Evolutionary conservation across 2,888 invertebrate species (phyloP), one percentile per base, ranked within the genome.

Genomic region (Apodemia hepburni): DNA sequence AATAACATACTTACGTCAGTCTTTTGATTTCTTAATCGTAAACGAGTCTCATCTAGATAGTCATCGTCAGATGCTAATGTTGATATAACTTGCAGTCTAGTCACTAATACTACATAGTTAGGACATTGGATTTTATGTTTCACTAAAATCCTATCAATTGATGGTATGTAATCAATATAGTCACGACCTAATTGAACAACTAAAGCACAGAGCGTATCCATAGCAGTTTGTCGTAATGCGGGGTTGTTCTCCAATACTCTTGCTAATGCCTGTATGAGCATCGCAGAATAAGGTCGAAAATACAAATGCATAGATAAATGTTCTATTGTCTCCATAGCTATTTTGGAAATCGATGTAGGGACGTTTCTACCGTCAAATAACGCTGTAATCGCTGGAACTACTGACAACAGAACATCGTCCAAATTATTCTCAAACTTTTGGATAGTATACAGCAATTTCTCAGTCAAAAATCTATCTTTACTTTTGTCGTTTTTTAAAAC

Each of bases 401-500:
- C 94, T 58, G 99, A 93, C 74, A 99, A 96, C 66, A 99, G 92
- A 78, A 98, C 99, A 79, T 99, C 98, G 73, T 99, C 98, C 62
- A 99, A 92, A 82, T 98, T 99, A 71, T 97, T 97, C 63, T 98
- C 98, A 78, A 99, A 98, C 81, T 97, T 97, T 77, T 98, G 97
- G 58, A 99, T 91, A 0, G 98, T 97, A 69, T 95, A 90, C 65
- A 99, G 89, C 62, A 99, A 85, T 80, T 97, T 97, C 18, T 95
- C 93, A 0, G 98, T 98, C 1, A 98, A 95, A 65, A 93, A 92
- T 69, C 95, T 94, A 72, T 98, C 97, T 79, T 96, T 96, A 67
- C 97, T 97, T 9, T 93, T 94, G 76, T 99, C 99, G 76, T 97
- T 96, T 75, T 96, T 97, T 15, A 99, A 92, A 2, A 99, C 98